Evolutionary conservation across 2,113 vertebrate species (phyloP), one percentile per base, ranked within the genome.

Genomic region (Plectropomus leopardus): DNA sequence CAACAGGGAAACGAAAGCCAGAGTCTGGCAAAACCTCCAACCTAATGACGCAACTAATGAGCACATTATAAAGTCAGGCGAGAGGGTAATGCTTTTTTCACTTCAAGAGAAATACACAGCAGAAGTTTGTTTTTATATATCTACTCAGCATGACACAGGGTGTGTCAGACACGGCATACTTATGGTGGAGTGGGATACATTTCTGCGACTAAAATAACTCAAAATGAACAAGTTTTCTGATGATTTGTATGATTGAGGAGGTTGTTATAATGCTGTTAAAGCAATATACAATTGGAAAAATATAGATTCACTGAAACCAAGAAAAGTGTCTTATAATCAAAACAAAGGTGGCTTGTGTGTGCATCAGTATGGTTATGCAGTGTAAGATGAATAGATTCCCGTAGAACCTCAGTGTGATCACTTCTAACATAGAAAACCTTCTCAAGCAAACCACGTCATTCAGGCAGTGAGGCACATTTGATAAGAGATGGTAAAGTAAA

Each of bases 1-100:
- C 42, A 51, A 64, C 47, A 76, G 63, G 19, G 65, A 72, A 76
- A 60, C 55, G 82, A 58, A 78, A 4, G 23, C 32, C 30, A 14
- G 19, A 14, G 32, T 36, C 67, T 40, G 47, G 11, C 44, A 15
- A 40, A 73, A 45, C 9, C 21, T 10, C 24, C n/a, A 5, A 21
- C 42, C 36, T 75, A 83, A 78, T 48, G 63, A 75, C 34, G 70
- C 26, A 34, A 17, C 78, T 68, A 78, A 84, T 67, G 68, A 71
- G 53, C 70, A 68, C 58, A 40, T 21, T 70, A 26, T 16, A 23
- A 78, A 69, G 4, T 7, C 30, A 1, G 11, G 59, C 7, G 17
- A 28, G 58, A 4, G 4, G 28, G 2, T 47, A 17, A 3, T 11
- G 16, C 23, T 60, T 15, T 6, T 36, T 42, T 4, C 36, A 57